phyloP scores from a whole-genome alignment of 2,888 invertebrate genomes.

The Asteroscopus sphinx region DNA sequence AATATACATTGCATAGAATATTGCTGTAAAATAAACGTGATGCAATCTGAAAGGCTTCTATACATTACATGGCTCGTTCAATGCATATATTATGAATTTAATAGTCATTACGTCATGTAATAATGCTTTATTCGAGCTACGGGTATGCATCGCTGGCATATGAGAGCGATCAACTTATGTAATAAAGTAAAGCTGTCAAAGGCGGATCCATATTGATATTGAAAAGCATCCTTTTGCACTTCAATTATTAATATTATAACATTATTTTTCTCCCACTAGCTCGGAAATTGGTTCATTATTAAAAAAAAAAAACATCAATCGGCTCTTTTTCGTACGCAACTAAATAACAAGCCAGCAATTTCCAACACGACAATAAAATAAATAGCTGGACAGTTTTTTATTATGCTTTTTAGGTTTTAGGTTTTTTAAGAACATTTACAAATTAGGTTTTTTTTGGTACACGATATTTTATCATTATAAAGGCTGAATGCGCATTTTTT shows the following conservation, averaged over 20 bases:
- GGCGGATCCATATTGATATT: constrained; percentile 4
- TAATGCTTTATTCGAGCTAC: constrained; percentile 43
- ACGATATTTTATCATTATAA: too few relatives aligned
- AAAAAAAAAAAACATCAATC: too few relatives aligned
- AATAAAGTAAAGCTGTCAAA: constrained; percentile 8
- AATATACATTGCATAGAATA: not conserved
- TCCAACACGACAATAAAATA: too few relatives aligned
- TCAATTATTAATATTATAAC: not conserved
- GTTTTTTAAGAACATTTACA: too few relatives aligned
- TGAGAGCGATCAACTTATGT: constrained; percentile 6
- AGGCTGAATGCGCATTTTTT: too few relatives aligned
- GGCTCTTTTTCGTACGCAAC: too few relatives aligned
- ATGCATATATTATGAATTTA: constrained; percentile 63
- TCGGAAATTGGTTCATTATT: too few relatives aligned
- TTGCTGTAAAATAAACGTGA: constrained; percentile 21
- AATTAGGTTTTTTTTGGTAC: too few relatives aligned
- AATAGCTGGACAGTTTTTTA: too few relatives aligned
- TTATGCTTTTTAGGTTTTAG: too few relatives aligned
- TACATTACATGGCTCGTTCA: constrained; percentile 53
- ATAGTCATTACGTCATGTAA: constrained; percentile 58
- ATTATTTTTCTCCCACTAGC: too few relatives aligned
- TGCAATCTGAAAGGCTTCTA: constrained; percentile 20
- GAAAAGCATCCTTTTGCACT: not conserved
- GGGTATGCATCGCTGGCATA: constrained; percentile 8
- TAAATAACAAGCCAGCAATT: too few relatives aligned